Base-by-base conservation (phyloP, 92 coral and sea anemone genomes). In the Parazoanthus darwini region DNA sequence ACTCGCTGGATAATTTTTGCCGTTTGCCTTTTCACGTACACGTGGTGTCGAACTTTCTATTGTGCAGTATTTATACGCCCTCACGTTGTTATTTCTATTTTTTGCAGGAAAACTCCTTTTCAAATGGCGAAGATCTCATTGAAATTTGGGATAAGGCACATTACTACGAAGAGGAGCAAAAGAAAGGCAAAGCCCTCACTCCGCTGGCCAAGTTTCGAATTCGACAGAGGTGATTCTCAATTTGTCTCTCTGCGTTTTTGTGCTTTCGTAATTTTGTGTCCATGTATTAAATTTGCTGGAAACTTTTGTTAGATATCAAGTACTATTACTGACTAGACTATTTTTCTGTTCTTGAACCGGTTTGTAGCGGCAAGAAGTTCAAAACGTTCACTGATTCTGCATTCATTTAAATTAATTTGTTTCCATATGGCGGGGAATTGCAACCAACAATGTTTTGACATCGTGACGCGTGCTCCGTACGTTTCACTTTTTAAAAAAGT, bases 91-190 rank as follows among this genome's bases (percentile, higher is more conserved):
- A 42, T 56, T 16, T 37, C 18, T 80, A 42, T 42, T 65, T 39
- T 66, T 33, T 48, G 7, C 82, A 88, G 91, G 85, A 50, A 29
- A 81, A 90, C 77, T 46, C 85, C 79, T 90, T 90, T 73, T 74
- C 85, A 86, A 80, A 90, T 82, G 90, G 92, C 39, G 92, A 81
- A 56, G 92, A 90, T 74, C 85, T 90, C 82, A 66, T 90, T 66
- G 88, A 90, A 51, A 81, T 87, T 82, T 90, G 92, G 92, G 92
- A 90, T 67, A 90, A 82, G n/a, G 92, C 92, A 20, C 92, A 90
- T 87, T 90, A 90, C 82, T 71, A 39, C 73, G 92, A 90, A 86
- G 92, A 81, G 80, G 86, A 80, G 15, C 75, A 81, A 51, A 80
- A 86, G 29, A 81, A 77, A 8, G 81, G 77, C 9, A 90, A 87